Evolutionary conservation across 2,888 invertebrate species (phyloP), one percentile per base, ranked within the genome.

Genomic region (Ceramica pisi): DNA sequence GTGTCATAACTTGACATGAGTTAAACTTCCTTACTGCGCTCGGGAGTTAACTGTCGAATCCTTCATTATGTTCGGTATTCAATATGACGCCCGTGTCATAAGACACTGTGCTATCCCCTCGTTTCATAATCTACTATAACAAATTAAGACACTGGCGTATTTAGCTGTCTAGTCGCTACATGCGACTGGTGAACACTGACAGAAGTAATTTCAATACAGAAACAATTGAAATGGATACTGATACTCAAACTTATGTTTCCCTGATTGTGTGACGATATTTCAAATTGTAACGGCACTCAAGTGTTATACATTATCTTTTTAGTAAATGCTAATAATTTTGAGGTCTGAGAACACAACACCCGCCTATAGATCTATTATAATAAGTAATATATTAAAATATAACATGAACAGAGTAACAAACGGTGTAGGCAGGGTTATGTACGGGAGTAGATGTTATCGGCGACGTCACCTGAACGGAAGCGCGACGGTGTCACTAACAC

Each of bases 401-500:
- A 89, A 88, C 86, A 85, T 88, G 84, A 86, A 80, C 82, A 87
- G 89, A 91, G 93, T 93, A 91, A 92, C 91, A 92, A 93, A 93
- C 88, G 88, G 87, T 92, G 92, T 91, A 86, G 82, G 73, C 83
- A 80, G 80, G 87, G 87, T 85, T 83, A 83, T 82, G 81, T 59
- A 81, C n/a, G n/a, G n/a, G n/a, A 79, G 83, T 85, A 88, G 94
- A 94, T 93, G 89, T 85, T 90, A 95, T 94, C 95, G 82, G 21
- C 82, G 78, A 89, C 90, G 92, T 94, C 95, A 95, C 95, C 95
- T 95, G 95, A 92, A 91, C 94, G 95, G 95, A 95, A 95, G 94
- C 93, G 91, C 81, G 84, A 84, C 88, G 78, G 80, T 84, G 85
- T 84, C 85, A 83, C 83, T 85, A 86, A 95, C 95, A 95, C 93